Base-by-base conservation (phyloP, 2,113 vertebrate species). In the Sphaerodactylus townsendi region DNA sequence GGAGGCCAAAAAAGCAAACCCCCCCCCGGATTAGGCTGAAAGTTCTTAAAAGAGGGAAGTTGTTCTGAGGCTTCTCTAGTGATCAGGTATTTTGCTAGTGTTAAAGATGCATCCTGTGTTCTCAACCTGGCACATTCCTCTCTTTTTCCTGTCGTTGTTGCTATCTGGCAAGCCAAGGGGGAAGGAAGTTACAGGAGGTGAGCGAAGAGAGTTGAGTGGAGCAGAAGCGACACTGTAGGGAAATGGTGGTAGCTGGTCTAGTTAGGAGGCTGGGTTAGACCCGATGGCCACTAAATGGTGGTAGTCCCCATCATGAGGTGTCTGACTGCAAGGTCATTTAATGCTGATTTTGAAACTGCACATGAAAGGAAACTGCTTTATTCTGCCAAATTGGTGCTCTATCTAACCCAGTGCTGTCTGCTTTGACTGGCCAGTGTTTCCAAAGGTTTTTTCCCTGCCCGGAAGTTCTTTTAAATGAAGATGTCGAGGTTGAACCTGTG, bases 41-140 rank as follows among this genome's bases (percentile, higher is more conserved):
- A n/a, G n/a, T n/a, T n/a, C n/a, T 69, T 50, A 28, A 68, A 66
- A 37, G 23, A 53, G 35, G 25, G 48, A 59, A 56, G 19, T 56
- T 17, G 53, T 35, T 84, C 41, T 86, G n/a, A 83, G 70, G 69
- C 85, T 79, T 56, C 69, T 77, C 44, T 68, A 69, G 53, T 81
- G 85, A 66, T 79, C 73, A 88, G 90, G 74, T 81, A 33, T 53
- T 68, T 88, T 81, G 88, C 85, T 72, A 85, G 77, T 69, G 30
- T 33, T 74, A 87, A 50, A 88, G 9, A 28, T 83, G 1, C 46
- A n/a, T 10, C 79, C 2, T 86, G 77, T 19, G 41, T 9, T 88
- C 76, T 68, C 11, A 33, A 46, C 8, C 13, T 59, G 76, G 13
- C 64, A 25, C 25, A 62, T 9, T 62, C 59, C 23, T 62, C 23